Evolutionary conservation across 2,888 invertebrate genomes (phyloP), one percentile per base, ranked within the genome.

Genomic region (Drosophila algonquin): DNA sequence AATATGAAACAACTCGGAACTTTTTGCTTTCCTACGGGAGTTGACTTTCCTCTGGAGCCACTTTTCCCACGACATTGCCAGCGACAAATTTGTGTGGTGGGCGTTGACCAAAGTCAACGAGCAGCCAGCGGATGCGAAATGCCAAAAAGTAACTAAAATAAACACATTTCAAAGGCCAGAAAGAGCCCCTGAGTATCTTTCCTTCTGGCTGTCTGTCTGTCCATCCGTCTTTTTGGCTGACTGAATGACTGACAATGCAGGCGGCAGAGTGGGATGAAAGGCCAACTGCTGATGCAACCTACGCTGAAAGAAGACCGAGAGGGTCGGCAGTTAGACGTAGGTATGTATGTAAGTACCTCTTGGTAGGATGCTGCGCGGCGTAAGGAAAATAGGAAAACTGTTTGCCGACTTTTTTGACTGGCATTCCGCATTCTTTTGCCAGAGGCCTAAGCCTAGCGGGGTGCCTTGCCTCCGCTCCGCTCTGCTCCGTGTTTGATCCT

Each of bases 381-480:
- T 62, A 54, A 32, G 40, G 77, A 75, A 72, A 81, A 85, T 75
- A 60, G 40, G 65, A 77, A 81, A 80, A 80, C 64, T 61, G 70
- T 64, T 57, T 46, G 67, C 60, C n/a, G 40, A 2, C 40, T 53
- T 51, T 32, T 40, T 45, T 46, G 78, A 53, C 84, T 60, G 24
- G 21, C 52, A 80, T 85, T 83, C 88, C 88, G 83, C 86, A 83
- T 87, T 85, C 88, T 79, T 84, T 51, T 16, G n/a, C 7, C 14
- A n/a, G 14, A 67, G 53, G 76, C 72, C 77, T 68, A 67, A 52
- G 76, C 72, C 77, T 70, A 62, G 71, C 74, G 79, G 80, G 73
- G 55, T 30, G 47, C 30, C 8, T 30, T 30, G 30, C 8, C 30
- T 30, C 27, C 27, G 27, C 45, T 52, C 16, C 24, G 53, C 53